Percentiles rank a stretch among this genome's conserved stretches.
These are phyloP conservation scores for Anniella stebbinsi DNA, from an alignment of 2,797 vertebrate genomes.

Conservation along the genomic window DNA sequence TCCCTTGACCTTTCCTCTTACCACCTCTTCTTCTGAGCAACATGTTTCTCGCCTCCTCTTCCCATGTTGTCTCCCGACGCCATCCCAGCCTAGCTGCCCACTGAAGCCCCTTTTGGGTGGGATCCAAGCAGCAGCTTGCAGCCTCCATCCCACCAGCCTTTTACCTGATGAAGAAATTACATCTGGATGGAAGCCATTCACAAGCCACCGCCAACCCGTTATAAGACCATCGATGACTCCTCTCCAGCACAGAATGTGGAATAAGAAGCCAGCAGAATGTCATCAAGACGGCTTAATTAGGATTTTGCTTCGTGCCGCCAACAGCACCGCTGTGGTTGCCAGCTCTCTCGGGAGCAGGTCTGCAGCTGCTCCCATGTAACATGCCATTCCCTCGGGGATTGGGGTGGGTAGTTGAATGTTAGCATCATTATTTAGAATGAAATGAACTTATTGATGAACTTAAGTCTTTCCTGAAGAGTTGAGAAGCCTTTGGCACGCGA, in stretches of 20 bases:
- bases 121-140: neutral
- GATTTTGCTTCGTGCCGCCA: neutral
- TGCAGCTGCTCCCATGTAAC: conserved; percentile 4
- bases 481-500: too few relatives aligned
- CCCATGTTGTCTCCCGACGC: neutral
- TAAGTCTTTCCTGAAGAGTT: neutral
- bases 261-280: neutral
- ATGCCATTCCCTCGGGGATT: neutral
- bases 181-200: neutral
- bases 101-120: neutral
- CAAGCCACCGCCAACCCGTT: neutral
- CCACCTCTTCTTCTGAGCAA: neutral
- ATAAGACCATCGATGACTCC: neutral
- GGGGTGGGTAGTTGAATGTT: neutral
- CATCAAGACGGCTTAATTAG: conserved; percentile 3
- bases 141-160: neutral
- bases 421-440: neutral
- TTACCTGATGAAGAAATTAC: neutral
- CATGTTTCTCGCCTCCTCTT: neutral
- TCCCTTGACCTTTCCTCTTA: neutral
- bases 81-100: neutral
- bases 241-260: neutral
- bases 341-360: neutral
- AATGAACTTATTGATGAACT: neutral
- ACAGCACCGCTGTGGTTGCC: neutral